A percentile compares a stretch with the other conserved stretches of the same genome.
These are phyloP conservation scores for Ctenodactylus gundi DNA, from an alignment of 2,113 vertebrate genomes.

Conservation along the genomic window DNA sequence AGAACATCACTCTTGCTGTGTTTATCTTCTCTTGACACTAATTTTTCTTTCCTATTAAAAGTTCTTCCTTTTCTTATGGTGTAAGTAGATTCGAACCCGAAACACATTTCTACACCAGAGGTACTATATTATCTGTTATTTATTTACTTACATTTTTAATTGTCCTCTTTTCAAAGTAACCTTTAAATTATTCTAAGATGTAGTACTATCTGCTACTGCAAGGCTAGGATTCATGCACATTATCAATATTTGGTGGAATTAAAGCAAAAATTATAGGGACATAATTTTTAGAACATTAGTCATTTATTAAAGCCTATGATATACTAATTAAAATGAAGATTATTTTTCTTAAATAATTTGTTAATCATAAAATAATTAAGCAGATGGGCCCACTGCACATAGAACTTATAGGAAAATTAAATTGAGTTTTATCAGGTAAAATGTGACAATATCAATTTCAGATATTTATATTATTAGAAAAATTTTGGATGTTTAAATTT, in stretches of 20 bases:
- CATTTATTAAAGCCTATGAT: neutral
- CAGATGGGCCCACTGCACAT: neutral
- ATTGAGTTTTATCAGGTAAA: neutral
- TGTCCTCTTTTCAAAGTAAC: accelerated
- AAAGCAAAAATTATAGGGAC: neutral
- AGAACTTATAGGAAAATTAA: neutral
- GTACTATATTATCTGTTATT: neutral
- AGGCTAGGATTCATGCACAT: neutral
- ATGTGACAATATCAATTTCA: neutral
- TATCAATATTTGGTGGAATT: neutral
- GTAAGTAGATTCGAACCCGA: accelerated
- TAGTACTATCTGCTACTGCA: neutral
- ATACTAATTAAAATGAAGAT: neutral
- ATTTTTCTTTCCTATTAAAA: too few relatives aligned
- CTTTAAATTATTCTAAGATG: neutral
- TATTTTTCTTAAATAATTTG: neutral
- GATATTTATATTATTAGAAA: neutral
- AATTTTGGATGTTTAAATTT: too few relatives aligned
- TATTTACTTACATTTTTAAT: neutral
- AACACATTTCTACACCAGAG: accelerated
- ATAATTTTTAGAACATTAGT: neutral
- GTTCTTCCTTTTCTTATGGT: too few relatives aligned
- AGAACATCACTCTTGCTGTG: too few relatives aligned
- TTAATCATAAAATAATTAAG: neutral
- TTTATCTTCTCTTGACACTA: too few relatives aligned